Evolutionary conservation across 2,888 invertebrate species (phyloP).

Genomic region (Nomada goodeniana): DNA sequence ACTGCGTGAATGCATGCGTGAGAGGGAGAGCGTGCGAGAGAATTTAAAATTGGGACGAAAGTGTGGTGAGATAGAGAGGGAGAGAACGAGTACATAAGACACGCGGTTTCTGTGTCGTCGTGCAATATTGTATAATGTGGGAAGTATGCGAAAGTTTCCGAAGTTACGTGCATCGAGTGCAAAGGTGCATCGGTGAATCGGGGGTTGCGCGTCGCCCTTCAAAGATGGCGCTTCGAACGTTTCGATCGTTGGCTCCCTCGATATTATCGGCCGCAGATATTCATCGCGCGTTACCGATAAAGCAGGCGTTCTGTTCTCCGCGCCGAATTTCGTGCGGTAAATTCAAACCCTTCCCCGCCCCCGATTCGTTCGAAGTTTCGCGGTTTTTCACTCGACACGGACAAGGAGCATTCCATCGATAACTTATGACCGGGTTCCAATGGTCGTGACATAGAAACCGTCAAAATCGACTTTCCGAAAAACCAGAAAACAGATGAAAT

Average conservation of each 20-base stretch:
- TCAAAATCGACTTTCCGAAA: slow-evolving; percentile 55
- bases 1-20: background rate
- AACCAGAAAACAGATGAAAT: slow-evolving; percentile 75
- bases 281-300: slow-evolving; percentile 34
- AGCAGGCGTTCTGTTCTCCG: slow-evolving; percentile 12
- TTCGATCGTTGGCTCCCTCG: slow-evolving; percentile 14
- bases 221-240: slow-evolving; percentile 56
- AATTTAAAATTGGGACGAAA: slow-evolving; percentile 14
- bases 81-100: slow-evolving; percentile 42
- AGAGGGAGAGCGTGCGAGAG: slow-evolving; percentile 22
- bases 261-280: slow-evolving; percentile 55
- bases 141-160: slow-evolving; percentile 49
- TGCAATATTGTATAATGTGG: slow-evolving; percentile 45
- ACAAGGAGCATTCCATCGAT: slow-evolving; percentile 36
- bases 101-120: slow-evolving; percentile 65
- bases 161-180: slow-evolving; percentile 56
- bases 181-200: slow-evolving; percentile 43
- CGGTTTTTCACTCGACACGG: slow-evolving; percentile 54
- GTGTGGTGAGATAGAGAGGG: slow-evolving; percentile 10
- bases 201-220: slow-evolving; percentile 36
- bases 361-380: slow-evolving; percentile 17
- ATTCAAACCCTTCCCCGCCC: background rate
- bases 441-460: slow-evolving; percentile 66
- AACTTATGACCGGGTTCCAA: slow-evolving; percentile 29
- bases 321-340: background rate